Percentiles rank a stretch among this genome's conserved stretches.
phyloP scores from a whole-genome alignment of 2,888 invertebrate genomes.

The Ommatoiulus sabulosus region DNA sequence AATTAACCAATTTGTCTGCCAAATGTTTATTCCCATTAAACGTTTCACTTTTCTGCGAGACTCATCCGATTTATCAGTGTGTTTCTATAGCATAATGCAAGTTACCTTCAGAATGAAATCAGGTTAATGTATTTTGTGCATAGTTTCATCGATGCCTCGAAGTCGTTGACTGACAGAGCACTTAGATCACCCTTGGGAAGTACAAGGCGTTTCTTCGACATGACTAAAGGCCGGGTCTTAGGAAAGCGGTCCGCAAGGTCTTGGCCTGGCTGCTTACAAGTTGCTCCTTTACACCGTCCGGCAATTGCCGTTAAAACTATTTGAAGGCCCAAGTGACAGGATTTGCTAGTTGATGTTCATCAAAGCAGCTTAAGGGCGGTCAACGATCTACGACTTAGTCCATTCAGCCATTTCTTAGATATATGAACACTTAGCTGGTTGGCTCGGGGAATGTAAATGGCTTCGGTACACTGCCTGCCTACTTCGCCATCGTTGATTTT shows the following conservation, averaged over 20 bases:
- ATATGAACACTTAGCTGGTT: conserved; percentile 20
- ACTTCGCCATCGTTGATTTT: background rate
- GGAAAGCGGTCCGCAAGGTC: conserved; percentile 27
- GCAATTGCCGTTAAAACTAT: conserved; percentile 41
- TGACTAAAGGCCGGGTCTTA: conserved; percentile 25
- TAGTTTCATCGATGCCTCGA: background rate
- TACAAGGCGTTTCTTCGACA: background rate
- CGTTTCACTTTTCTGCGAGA: background rate
- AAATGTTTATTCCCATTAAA: no score
- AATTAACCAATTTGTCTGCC: no score
- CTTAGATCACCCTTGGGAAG: conserved; percentile 37
- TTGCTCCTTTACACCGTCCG: conserved; percentile 17
- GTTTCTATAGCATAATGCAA: background rate
- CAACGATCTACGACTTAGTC: conserved; percentile 43
- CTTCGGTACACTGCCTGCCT: background rate
- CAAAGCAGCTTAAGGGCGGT: conserved; percentile 46
- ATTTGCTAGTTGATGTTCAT: conserved; percentile 47
- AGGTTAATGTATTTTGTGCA: conserved; percentile 36
- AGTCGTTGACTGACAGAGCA: conserved; percentile 44
- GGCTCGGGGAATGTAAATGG: conserved; percentile 38
- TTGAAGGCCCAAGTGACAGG: conserved; percentile 45
- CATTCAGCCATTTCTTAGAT: conserved; percentile 42
- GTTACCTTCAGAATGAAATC: background rate
- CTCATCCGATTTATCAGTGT: background rate
- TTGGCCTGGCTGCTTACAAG: conserved; percentile 38